Conservation (phyloP, 2,888 invertebrate species). For the Merodon equestris region DNA sequence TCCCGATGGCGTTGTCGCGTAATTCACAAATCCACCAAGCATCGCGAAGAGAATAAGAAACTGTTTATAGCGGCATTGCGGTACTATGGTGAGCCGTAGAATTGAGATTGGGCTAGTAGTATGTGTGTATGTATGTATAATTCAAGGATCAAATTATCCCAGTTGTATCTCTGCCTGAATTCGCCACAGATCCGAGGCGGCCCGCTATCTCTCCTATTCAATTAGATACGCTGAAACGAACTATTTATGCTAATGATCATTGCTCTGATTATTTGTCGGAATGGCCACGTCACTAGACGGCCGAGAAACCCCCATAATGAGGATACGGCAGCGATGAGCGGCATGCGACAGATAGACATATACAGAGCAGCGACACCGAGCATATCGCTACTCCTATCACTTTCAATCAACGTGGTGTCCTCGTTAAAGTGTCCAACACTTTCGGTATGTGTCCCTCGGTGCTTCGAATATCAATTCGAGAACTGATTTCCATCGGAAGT, state of each 20-base stretch:
- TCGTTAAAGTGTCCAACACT: too few relatives aligned
- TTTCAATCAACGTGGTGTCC: too few relatives aligned
- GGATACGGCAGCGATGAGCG: conserved; percentile 24
- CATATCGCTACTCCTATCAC: too few relatives aligned
- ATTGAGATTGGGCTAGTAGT: too few relatives aligned
- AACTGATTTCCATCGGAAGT: conserved; percentile 51
- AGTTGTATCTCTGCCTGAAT: conserved; percentile 35
- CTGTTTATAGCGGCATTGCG: too few relatives aligned
- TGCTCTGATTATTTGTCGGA: conserved; percentile 64
- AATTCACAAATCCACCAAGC: conserved; percentile 21
- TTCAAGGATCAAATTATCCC: conserved; percentile 46
- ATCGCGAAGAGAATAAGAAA: too few relatives aligned
- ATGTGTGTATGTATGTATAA: conserved; percentile 17
- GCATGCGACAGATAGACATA: conserved; percentile 35
- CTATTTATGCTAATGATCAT: conserved; percentile 67
- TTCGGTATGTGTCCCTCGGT: too few relatives aligned
- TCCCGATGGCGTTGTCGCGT: conserved; percentile 9
- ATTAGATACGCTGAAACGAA: conserved; percentile 56
- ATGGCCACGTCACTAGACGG: not conserved
- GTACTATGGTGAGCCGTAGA: too few relatives aligned
- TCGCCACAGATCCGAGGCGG: conserved; percentile 18
- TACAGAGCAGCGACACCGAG: too few relatives aligned
- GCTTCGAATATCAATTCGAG: conserved; percentile 45
- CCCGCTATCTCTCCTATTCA: conserved; percentile 49
- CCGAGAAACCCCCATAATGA: too few relatives aligned